Base-by-base conservation (phyloP, 2,797 vertebrate species). In the Pygocentrus nattereri region DNA sequence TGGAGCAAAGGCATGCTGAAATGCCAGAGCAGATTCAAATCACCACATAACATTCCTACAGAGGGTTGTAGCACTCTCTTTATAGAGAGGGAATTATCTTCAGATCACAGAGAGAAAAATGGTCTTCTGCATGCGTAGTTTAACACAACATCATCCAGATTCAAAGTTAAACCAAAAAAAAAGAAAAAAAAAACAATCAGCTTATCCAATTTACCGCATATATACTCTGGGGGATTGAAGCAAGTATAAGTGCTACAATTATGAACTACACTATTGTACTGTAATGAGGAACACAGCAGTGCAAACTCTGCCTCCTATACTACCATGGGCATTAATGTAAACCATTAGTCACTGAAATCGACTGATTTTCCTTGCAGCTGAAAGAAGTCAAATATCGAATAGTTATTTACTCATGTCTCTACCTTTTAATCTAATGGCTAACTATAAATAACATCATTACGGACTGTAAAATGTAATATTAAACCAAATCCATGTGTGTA, bases 11-110 rank as follows among this genome's bases (percentile, higher is more conserved):
- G 81, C 78, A 72, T n/a, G 80, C 82, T 87, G 83, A 87, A 90
- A 88, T 87, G 87, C 80, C 85, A 89, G 75, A 86, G 80, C 77
- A 88, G 87, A 91, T 91, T 91, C 87, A 87, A 91, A 91, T 91
- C 89, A 88, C 85, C 90, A 87, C 78, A 68, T 68, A 74, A 67
- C 56, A 41, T 80, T 83, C 76, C 80, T 80, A 71, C 84, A 21
- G 18, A 90, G 85, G 82, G 61, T 82, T 85, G 34, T 52, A 86
- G 85, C 76, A 34, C 25, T 34, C 10, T n/a, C 49, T 73, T 38
- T 54, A 56, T 65, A 74, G 62, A 83, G 82, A 78, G 78, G 54
- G 70, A 56, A 21, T 54, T 73, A 34, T 31, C 8, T 54, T 56
- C 50, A 30, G 85, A 87, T 59, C 34, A n/a, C 34, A 47, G 77